Evolutionary conservation across 1,140 invertebrate species (phyloP).

Genomic region (Wasmannia auropunctata): DNA sequence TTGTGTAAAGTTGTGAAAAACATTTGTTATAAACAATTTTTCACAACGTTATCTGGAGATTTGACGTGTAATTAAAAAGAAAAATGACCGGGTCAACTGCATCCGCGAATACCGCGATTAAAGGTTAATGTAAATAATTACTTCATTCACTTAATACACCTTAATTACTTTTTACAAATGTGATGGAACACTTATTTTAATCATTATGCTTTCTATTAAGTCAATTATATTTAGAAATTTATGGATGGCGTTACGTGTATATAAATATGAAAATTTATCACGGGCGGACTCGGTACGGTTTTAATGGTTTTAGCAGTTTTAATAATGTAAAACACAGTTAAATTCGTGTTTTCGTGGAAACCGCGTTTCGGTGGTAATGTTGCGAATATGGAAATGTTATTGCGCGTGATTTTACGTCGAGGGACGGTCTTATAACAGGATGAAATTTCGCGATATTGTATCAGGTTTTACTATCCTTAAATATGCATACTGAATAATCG

Average conservation of each 20-base stretch:
- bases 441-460: background rate
- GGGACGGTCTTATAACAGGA: background rate
- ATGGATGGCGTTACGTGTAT: background rate
- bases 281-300: background rate
- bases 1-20: too few relatives aligned
- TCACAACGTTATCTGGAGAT: too few relatives aligned
- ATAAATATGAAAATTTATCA: slow-evolving; percentile 30
- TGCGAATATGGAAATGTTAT: slow-evolving; percentile 36
- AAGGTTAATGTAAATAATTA: background rate
- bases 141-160: background rate
- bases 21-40: too few relatives aligned
- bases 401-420: background rate
- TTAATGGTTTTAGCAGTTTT: background rate
- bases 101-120: too few relatives aligned
- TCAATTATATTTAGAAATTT: background rate
- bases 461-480: background rate
- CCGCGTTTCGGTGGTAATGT: slow-evolving; percentile 1
- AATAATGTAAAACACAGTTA: slow-evolving; percentile 29
- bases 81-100: too few relatives aligned
- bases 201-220: background rate
- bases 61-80: too few relatives aligned
- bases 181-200: background rate
- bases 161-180: background rate
- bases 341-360: slow-evolving; percentile 31
- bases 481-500: slow-evolving; percentile 31